Evolutionary conservation across 2,888 invertebrate species (phyloP).

Genomic region (Pachydiplax longipennis): DNA sequence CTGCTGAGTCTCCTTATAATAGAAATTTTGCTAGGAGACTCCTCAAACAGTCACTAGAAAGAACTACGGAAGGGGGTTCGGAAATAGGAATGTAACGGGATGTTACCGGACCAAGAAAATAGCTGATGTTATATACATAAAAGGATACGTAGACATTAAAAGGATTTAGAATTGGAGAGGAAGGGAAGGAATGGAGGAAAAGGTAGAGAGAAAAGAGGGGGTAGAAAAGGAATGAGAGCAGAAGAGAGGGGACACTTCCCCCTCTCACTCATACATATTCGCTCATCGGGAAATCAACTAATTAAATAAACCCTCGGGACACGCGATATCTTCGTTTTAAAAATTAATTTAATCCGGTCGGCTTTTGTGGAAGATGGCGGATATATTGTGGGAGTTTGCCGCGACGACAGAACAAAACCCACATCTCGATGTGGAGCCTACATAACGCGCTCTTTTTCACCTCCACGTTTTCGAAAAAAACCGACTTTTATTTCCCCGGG

Average conservation of each 20-base stretch:
- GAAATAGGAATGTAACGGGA: not conserved
- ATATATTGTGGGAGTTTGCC: not conserved
- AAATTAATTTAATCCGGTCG: constrained; percentile 21
- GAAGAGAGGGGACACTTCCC: not conserved
- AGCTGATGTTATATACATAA: not conserved
- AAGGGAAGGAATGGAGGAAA: not conserved
- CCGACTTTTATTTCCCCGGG: not conserved
- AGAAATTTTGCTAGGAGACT: no score
- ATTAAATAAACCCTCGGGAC: constrained; percentile 28
- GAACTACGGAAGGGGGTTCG: not conserved
- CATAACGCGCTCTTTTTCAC: not conserved
- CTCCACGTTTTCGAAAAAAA: not conserved
- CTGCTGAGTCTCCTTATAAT: no score
- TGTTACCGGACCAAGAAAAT: not conserved
- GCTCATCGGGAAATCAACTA: constrained; percentile 43
- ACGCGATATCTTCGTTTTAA: constrained; percentile 17
- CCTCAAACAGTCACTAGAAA: no score
- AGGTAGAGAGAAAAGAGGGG: not conserved
- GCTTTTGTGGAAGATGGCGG: not conserved
- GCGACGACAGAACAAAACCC: not conserved
- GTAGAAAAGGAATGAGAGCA: not conserved
- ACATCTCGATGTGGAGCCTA: not conserved
- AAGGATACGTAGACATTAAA: not conserved
- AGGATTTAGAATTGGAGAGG: not conserved
- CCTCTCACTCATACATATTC: not conserved